These are phyloP conservation scores for Agrotis clavis DNA, from an alignment of 2,888 invertebrate species.

Conservation along the genomic window DNA sequence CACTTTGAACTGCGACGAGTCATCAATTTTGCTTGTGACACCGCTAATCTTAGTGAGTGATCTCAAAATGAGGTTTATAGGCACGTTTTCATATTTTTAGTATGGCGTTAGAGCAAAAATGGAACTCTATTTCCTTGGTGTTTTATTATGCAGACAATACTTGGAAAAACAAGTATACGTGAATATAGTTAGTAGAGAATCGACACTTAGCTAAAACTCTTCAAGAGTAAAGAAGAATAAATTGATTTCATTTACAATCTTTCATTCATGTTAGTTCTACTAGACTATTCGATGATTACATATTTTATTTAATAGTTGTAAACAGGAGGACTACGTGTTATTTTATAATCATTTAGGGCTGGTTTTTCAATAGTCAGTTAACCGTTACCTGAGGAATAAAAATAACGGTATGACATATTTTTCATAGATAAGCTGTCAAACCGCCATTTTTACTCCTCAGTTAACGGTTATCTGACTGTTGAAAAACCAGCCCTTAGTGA, in stretches of 20 bases:
- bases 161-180: background rate
- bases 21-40: slow-evolving; percentile 37
- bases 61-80: slow-evolving; percentile 27
- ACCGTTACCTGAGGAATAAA: too few species aligned
- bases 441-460: too few species aligned
- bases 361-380: too few species aligned
- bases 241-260: background rate
- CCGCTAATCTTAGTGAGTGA: slow-evolving; percentile 28
- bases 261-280: background rate
- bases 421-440: too few species aligned
- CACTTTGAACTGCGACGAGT: slow-evolving; percentile 18
- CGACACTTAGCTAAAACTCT: background rate
- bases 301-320: too few species aligned
- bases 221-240: background rate
- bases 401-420: too few species aligned
- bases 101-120: background rate
- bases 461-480: too few species aligned
- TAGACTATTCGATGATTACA: too few species aligned
- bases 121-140: background rate
- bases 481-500: too few species aligned
- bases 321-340: background rate
- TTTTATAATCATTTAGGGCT: background rate
- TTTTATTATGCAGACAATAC: background rate
- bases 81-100: slow-evolving; percentile 31
- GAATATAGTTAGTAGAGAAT: background rate